These are phyloP conservation scores for Orthosia gothica DNA, from an alignment of 2,888 invertebrate genomes.

Conservation along the genomic window DNA sequence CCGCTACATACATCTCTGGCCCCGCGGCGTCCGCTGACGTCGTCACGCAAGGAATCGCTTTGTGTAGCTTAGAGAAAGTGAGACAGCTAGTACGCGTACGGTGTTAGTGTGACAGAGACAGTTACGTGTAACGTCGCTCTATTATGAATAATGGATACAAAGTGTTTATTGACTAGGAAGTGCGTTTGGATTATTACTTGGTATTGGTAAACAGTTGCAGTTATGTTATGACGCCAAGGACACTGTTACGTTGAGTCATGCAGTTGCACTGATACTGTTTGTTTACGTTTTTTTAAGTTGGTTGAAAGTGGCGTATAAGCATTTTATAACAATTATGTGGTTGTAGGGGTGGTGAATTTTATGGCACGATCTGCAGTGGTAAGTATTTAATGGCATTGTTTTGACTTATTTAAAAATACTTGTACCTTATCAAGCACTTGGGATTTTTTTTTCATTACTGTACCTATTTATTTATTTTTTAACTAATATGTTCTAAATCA, in stretches of 20 bases:
- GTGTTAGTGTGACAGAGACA: too few relatives aligned
- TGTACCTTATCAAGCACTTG: conserved; percentile 13
- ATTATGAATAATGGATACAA: too few relatives aligned
- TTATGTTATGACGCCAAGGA: conserved; percentile 16
- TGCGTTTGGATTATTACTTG: conserved; percentile 22
- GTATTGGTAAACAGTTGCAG: conserved; percentile 11
- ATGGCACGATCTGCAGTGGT: conserved; percentile 18
- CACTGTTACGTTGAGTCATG: conserved; percentile 15
- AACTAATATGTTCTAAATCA: conserved; percentile 7
- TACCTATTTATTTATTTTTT: neutral
- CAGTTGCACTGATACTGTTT: conserved; percentile 21
- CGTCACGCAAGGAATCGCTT: too few relatives aligned
- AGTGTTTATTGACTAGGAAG: conserved; percentile 31
- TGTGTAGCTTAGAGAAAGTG: too few relatives aligned
- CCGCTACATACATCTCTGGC: too few relatives aligned
- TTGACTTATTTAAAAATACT: conserved; percentile 26
- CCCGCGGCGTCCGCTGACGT: too few relatives aligned
- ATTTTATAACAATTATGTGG: conserved; percentile 9
- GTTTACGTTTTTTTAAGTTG: conserved; percentile 19
- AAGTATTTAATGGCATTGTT: conserved; percentile 19
- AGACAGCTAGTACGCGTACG: too few relatives aligned
- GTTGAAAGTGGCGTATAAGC: conserved; percentile 20
- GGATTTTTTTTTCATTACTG: conserved; percentile 1
- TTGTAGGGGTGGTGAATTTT: conserved; percentile 1
- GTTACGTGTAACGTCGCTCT: too few relatives aligned